Base-by-base conservation (phyloP, 2,113 vertebrate species). In the Xyliphius kryptos region DNA sequence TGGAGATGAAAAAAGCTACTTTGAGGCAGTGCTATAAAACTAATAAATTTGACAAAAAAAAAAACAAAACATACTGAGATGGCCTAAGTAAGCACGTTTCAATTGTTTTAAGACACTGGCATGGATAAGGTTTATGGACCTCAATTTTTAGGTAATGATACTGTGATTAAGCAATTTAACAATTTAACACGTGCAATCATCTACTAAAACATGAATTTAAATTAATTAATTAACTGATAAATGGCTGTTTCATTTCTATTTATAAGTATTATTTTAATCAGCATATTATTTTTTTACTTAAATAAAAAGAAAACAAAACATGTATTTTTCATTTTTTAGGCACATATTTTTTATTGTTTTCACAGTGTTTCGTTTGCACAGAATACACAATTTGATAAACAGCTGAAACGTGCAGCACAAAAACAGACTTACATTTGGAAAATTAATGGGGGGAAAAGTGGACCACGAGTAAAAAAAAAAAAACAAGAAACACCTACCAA, bases 291-390 rank as follows among this genome's bases (percentile, higher is more conserved):
- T 55, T 37, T 47, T 6, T 20, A 19, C 21, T 21, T 40, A 63
- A 43, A 5, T 20, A 66, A 21, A 56, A 40, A 22, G 26, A 49
- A 36, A 36, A 51, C 9, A 57, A 9, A 51, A 40, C 21, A n/a
- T 60, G 8, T 58, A 32, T 26, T 36, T 2, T 2, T 38, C 2
- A n/a, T 49, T 66, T 65, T 51, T 57, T 20, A 57, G 54, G 63
- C 63, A 66, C 63, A 19, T 9, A 56, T 65, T 66, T 57, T 58
- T 56, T 13, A 22, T 53, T 54, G n/a, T 47, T 56, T 49, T 58
- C 64, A 66, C 64, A 58, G 63, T 66, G 63, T 58, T 10, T 21
- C 9, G 43, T 57, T 65, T 56, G 38, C 9, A 36, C 38, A 43
- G 32, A 57, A 17, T 43, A 50, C 47, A 58, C 22, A 51, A 43